These are phyloP conservation scores for Polietes domitor DNA, from an alignment of 2,888 invertebrate species.

Conservation along the genomic window DNA sequence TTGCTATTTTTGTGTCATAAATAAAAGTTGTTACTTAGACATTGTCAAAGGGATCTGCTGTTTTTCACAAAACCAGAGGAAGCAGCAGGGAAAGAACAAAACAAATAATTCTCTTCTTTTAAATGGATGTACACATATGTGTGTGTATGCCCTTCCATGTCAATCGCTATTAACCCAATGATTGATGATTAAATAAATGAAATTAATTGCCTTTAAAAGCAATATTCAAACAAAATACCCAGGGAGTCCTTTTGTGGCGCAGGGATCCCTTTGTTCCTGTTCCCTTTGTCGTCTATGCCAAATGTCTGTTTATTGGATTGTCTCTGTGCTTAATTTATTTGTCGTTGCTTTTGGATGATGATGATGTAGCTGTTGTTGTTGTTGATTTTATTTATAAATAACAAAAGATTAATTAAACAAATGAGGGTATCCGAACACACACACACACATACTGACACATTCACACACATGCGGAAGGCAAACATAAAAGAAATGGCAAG, in stretches of 20 bases:
- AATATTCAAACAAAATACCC: slow-evolving; percentile 11
- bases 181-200: slow-evolving; percentile 75
- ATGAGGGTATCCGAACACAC: neutral
- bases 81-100: too few species aligned
- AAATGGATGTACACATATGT: too few species aligned
- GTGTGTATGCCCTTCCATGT: too few species aligned
- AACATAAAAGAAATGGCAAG: neutral
- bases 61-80: too few species aligned
- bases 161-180: slow-evolving; percentile 65
- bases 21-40: too few species aligned
- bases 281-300: too few species aligned
- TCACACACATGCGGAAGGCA: neutral
- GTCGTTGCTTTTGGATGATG: neutral
- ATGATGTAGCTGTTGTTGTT: neutral
- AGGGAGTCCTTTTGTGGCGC: neutral
- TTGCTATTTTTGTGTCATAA: too few species aligned
- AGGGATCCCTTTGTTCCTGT: neutral
- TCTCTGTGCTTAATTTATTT: neutral
- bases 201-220: slow-evolving; percentile 72
- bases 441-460: too few species aligned
- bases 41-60: too few species aligned
- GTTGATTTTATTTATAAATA: neutral
- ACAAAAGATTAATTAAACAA: slow-evolving; percentile 8
- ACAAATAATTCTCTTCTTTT: too few species aligned
- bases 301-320: neutral